phyloP scores from a whole-genome alignment of 2,113 vertebrate genomes.

The Callionymus lyra region DNA sequence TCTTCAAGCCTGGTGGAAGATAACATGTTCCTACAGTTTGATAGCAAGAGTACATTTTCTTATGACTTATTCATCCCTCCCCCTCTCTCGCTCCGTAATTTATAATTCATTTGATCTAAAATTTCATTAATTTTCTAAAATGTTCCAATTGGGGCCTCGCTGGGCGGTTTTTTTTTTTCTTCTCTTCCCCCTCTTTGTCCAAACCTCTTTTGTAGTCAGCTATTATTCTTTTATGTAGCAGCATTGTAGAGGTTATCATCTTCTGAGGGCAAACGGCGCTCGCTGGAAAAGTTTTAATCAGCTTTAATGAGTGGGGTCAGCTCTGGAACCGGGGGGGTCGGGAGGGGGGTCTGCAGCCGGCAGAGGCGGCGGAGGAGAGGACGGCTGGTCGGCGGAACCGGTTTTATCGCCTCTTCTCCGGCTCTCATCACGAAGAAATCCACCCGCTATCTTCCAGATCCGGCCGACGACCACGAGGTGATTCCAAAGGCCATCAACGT shows the following conservation, averaged over 20 bases:
- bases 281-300: constrained; percentile 65
- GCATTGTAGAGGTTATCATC: constrained; percentile 70
- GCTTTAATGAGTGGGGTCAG: constrained; percentile 73
- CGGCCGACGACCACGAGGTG: constrained; percentile 24
- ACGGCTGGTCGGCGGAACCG: too few relatives aligned
- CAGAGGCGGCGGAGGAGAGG: too few relatives aligned
- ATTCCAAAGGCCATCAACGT: constrained; percentile 22
- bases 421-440: too few relatives aligned
- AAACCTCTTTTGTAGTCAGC: constrained; percentile 62
- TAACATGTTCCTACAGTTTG: constrained; percentile 68
- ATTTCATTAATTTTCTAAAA: constrained; percentile 81
- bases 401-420: too few relatives aligned
- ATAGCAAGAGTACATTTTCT: constrained; percentile 67
- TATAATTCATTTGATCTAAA: constrained; percentile 80
- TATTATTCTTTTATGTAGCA: constrained; percentile 71
- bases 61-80: constrained; percentile 72
- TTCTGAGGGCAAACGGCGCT: constrained; percentile 65
- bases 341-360: constrained; percentile 8
- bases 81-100: constrained; percentile 56
- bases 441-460: too few relatives aligned
- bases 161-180: constrained; percentile 45
- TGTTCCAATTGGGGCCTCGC: constrained; percentile 70
- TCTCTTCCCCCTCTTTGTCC: constrained; percentile 47
- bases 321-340: constrained; percentile 44
- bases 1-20: constrained; percentile 58